A percentile compares a stretch with the other conserved stretches of the same genome.
Conservation (phyloP, 2,113 vertebrate species). For the Hippocampus abdominalis region DNA sequence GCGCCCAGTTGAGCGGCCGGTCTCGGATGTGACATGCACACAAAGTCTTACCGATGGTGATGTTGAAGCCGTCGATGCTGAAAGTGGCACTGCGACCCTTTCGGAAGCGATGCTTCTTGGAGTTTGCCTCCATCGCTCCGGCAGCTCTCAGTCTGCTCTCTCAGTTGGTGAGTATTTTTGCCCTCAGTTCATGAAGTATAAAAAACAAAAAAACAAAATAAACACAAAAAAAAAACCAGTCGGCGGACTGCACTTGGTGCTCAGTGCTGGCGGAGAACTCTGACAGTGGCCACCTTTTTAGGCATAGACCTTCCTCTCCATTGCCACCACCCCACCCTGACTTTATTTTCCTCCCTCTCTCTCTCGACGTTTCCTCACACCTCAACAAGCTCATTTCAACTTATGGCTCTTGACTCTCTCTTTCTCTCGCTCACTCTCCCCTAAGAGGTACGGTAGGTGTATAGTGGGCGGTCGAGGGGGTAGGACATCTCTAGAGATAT, state of each 20-base stretch:
- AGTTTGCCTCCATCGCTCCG: conserved; percentile 80
- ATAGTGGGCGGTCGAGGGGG: conserved; percentile 33
- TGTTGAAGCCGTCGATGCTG: conserved; percentile 95
- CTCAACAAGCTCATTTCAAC: conserved; percentile 63
- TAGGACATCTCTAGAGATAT: conserved; percentile 49
- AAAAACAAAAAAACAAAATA: not conserved
- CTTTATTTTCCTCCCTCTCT: conserved; percentile 33
- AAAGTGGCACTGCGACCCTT: conserved; percentile 93
- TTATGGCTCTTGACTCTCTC: conserved; percentile 61
- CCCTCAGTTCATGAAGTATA: conserved; percentile 26
- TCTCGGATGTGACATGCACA: conserved; percentile 31
- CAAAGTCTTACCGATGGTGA: conserved; percentile 88
- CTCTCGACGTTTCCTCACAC: conserved; percentile 47
- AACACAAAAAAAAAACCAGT: conserved; percentile 21
- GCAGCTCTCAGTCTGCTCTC: conserved; percentile 25
- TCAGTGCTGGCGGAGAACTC: conserved; percentile 32
- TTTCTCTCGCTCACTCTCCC: conserved; percentile 45
- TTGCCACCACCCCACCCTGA: conserved; percentile 30
- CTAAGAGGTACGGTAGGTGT: conserved; percentile 65
- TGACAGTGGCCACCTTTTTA: conserved; percentile 46
- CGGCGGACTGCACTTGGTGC: conserved; percentile 30
- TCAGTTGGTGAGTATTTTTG: conserved; percentile 35
- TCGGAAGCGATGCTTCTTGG: conserved; percentile 88
- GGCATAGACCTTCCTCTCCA: conserved; percentile 25
- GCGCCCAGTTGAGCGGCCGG: conserved; percentile 35